Evolutionary conservation across 2,888 invertebrate species (phyloP), one percentile per base, ranked within the genome.

Genomic region (Gastracanthus pulcherrimus): DNA sequence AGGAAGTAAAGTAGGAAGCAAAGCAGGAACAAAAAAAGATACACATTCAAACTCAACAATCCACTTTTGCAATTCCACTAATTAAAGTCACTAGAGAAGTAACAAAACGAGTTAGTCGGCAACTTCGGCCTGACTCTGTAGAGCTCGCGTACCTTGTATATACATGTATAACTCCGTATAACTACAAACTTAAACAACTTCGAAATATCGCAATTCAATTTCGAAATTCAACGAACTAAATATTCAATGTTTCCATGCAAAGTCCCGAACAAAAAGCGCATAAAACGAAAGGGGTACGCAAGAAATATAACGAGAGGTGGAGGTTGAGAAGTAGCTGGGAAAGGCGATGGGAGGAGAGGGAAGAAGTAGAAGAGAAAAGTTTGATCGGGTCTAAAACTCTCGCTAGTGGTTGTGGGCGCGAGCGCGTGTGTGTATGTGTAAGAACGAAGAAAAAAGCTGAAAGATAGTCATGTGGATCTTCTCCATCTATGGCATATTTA

Each of bases 191-290:
- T 80, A 76, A 82, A 80, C 72, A 80, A 82, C 80, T 82, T 80
- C 51, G 82, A 76, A 80, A 82, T 82, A 82, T 82, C 80, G 80
- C 80, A 74, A 80, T 82, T 80, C 80, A 82, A 82, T 82, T 82
- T 82, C 67, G 76, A 80, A 80, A 82, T 80, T 82, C 82, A 80
- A 74, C 82, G 74, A 82, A 77, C 76, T 80, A 82, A 82, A 82
- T 58, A 82, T 82, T 82, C 82, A 80, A 80, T 82, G 82, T 82
- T 80, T 82, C 80, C 76, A 82, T 76, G 80, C 76, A 82, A 82
- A 82, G 60, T 79, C 41, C 62, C 26, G 78, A 79, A 75, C 60
- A 77, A 79, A 76, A 77, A 76, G 51, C 19, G 38, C 3, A 62
- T 36, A 76, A 76, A 76, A 76, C 55, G 72, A 81, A 45, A 45